Base-by-base conservation (phyloP, 92 coral and sea anemone species). In the Scolanthus callimorphus region DNA sequence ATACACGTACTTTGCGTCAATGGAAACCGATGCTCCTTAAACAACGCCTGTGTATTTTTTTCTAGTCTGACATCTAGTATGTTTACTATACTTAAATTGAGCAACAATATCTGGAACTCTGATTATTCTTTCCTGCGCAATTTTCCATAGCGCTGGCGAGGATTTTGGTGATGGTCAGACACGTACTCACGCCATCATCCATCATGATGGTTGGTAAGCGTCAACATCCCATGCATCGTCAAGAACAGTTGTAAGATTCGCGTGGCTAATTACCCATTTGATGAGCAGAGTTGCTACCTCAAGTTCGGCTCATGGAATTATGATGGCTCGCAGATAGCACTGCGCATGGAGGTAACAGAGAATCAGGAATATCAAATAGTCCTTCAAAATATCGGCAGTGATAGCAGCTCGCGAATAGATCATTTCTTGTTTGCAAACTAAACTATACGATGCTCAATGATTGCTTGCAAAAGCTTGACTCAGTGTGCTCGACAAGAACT, bases 251-350 rank as follows among this genome's bases (percentile, higher is more conserved):
- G 97, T 39, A 87, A 72, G 52, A 85, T 89, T 2, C 81, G 59
- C 20, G 85, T 87, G 55, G 88, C 65, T 0, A 67, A 74, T 25
- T 91, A 91, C 37, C 97, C 97, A 10, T 91, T 87, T 50, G 97
- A 91, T 41, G 67, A 68, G 26, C 97, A 91, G 62, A 38, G 49
- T 47, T 91, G 97, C 43, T 2, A n/a, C 1, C 39, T 91, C 25
- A 91, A 83, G 60, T 91, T 87, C 26, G 97, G 97, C 11, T 83
- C 96, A 26, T 91, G 97, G 97, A 68, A 81, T 2, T 77, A 70
- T 44, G 79, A 87, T 44, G 89, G 65, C 17, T 56, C 69, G 0
- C 85, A 66, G 2, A 30, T 91, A 8, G 70, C 71, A 3, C 60
- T 91, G 8, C 27, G 25, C 0, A 27, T 85, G 21, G 87, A 91